Percentiles rank a stretch among this genome's conserved stretches.
These are phyloP conservation scores for Pteria penguin DNA, from an alignment of 2,888 invertebrate genomes.

Conservation along the genomic window DNA sequence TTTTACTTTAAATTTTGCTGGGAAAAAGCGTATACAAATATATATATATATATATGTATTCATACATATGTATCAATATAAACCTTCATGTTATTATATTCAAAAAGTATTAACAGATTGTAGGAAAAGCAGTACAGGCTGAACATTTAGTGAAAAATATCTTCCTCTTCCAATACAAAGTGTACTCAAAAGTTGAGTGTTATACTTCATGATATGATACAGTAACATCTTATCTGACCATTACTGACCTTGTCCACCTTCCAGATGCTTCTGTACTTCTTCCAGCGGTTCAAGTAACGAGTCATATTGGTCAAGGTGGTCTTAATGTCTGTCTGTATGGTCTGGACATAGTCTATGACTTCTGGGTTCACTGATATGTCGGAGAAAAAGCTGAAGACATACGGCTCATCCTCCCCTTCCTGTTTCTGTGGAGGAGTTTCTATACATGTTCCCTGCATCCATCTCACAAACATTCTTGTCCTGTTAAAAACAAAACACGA, in stretches of 20 bases:
- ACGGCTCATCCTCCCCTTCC: constrained; percentile 83
- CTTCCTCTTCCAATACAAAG: too few relatives aligned
- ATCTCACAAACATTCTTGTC: constrained; percentile 88
- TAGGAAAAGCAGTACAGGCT: too few relatives aligned
- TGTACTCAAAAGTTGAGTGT: too few relatives aligned
- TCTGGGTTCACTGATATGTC: constrained; percentile 88
- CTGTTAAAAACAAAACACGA: constrained; percentile 81
- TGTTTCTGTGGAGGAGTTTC: constrained; percentile 85
- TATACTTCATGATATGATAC: too few relatives aligned
- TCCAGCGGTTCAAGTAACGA: constrained; percentile 83
- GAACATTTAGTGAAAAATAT: too few relatives aligned
- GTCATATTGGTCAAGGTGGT: constrained; percentile 85
- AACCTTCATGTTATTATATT: too few relatives aligned
- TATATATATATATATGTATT: too few relatives aligned
- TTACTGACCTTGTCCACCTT: constrained; percentile 80
- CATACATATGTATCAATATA: too few relatives aligned
- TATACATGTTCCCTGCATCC: constrained; percentile 91
- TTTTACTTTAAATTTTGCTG: too few relatives aligned
- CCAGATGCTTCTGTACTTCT: constrained; percentile 79
- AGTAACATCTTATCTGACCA: too few relatives aligned
- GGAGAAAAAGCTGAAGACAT: constrained; percentile 88
- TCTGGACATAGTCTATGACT: constrained; percentile 85
- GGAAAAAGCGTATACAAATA: too few relatives aligned
- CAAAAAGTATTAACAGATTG: too few relatives aligned
- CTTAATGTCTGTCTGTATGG: constrained; percentile 86